A percentile compares a stretch with the other conserved stretches of the same genome.
Conservation (phyloP, 2,797 vertebrate species). For the Fistularia commersonii region DNA sequence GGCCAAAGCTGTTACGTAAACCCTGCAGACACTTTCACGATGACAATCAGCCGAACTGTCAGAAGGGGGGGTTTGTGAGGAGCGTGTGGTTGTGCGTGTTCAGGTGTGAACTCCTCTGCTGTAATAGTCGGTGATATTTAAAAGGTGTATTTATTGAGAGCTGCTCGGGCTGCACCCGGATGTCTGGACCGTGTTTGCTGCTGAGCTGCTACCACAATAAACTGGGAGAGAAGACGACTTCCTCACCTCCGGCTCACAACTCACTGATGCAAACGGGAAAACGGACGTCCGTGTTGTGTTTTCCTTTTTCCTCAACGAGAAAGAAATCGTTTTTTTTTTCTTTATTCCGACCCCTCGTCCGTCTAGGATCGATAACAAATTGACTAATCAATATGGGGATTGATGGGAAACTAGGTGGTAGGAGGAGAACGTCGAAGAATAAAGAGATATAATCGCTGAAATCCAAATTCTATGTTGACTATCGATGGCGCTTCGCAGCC, state of each 20-base stretch:
- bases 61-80: slow-evolving; percentile 9
- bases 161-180: slow-evolving; percentile 47
- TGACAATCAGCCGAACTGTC: slow-evolving; percentile 25
- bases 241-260: no score
- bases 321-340: no score
- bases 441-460: no score
- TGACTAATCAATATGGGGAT: no score
- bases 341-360: no score
- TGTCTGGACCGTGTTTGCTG: slow-evolving; percentile 77
- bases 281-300: no score
- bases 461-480: no score
- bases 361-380: no score
- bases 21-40: slow-evolving; percentile 25
- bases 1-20: slow-evolving; percentile 16
- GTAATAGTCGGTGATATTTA: slow-evolving; percentile 85
- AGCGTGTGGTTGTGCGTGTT: slow-evolving; percentile 50
- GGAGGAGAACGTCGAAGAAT: no score
- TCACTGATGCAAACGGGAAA: no score
- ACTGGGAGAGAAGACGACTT: slow-evolving; percentile 69
- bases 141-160: slow-evolving; percentile 70
- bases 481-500: neutral
- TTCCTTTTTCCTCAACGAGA: no score
- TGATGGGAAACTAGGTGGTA: no score
- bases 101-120: slow-evolving; percentile 69
- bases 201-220: slow-evolving; percentile 81